These are phyloP conservation scores for Thalassoma bifasciatum DNA, from an alignment of 2,113 vertebrate genomes.

Conservation along the genomic window DNA sequence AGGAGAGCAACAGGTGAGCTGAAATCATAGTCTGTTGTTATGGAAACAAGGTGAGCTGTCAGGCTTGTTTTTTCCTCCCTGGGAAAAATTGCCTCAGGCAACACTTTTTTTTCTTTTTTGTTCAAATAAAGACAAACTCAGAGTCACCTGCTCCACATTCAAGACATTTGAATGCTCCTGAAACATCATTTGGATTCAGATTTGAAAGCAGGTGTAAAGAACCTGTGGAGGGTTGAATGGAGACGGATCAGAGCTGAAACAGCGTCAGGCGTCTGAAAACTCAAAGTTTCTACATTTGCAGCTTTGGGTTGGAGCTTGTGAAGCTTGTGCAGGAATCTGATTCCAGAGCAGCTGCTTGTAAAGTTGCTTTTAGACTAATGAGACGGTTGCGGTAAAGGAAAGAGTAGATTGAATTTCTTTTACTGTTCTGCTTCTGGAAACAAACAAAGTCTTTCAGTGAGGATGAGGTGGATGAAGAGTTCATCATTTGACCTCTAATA, in stretches of 20 bases:
- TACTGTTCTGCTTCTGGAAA: no score
- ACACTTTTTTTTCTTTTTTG: constrained; percentile 7
- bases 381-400: no score
- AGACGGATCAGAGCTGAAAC: no score
- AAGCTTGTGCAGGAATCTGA: neutral
- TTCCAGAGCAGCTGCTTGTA: neutral
- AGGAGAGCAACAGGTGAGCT: constrained; percentile 57
- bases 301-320: neutral
- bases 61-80: neutral
- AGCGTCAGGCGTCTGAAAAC: neutral
- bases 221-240: constrained; percentile 2
- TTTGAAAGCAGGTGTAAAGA: constrained; percentile 18
- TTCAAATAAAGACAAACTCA: constrained; percentile 23
- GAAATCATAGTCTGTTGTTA: constrained; percentile 51
- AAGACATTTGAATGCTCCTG: constrained; percentile 26
- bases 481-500: no score
- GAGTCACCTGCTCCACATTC: constrained; percentile 19
- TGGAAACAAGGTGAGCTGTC: constrained; percentile 58
- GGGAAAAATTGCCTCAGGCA: constrained; percentile 42
- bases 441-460: no score
- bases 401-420: no score
- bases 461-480: no score
- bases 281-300: neutral
- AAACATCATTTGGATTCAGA: constrained; percentile 10
- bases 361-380: no score